These are phyloP conservation scores for Austrofundulus limnaeus DNA, from an alignment of 2,113 vertebrate genomes.

Conservation along the genomic window DNA sequence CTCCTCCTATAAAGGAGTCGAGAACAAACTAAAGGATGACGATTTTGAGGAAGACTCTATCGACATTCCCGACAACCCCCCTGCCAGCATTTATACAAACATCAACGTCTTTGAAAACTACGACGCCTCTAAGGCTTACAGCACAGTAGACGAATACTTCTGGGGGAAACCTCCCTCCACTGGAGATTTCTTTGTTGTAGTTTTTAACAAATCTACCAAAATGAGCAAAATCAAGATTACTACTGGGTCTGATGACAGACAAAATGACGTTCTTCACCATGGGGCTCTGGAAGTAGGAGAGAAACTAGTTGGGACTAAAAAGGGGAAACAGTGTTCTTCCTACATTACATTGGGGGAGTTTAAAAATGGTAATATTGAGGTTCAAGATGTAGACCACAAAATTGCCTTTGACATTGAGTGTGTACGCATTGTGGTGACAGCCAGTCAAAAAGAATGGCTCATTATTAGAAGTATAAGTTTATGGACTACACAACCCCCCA, in stretches of 20 bases:
- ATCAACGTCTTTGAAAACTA: constrained; percentile 98
- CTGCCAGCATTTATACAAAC: constrained; percentile 90
- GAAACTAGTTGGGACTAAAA: constrained; percentile 84
- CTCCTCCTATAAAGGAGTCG: constrained; percentile 94
- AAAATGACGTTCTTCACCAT: constrained; percentile 93
- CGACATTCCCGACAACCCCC: constrained; percentile 96
- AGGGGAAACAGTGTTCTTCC: constrained; percentile 86
- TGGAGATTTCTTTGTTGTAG: constrained; percentile 90
- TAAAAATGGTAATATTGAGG: constrained; percentile 93
- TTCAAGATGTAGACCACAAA: constrained; percentile 90
- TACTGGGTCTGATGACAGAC: constrained; percentile 94
- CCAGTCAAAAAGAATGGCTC: constrained; percentile 95
- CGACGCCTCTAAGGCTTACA: constrained; percentile 92
- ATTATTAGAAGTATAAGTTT: constrained; percentile 95
- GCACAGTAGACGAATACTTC: constrained; percentile 94
- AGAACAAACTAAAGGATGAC: constrained; percentile 97
- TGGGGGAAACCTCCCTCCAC: constrained; percentile 93
- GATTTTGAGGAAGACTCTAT: constrained; percentile 97
- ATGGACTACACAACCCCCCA: constrained; percentile 90
- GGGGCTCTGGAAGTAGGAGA: constrained; percentile 94
- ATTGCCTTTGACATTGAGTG: constrained; percentile 93
- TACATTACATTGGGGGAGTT: constrained; percentile 93
- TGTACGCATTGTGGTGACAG: constrained; percentile 91
- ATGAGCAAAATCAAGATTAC: constrained; percentile 92
- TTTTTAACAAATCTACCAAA: constrained; percentile 90